Percentiles rank a stretch among this genome's conserved stretches.
These are phyloP conservation scores for Acanthurus leucopareius DNA, from an alignment of 2,797 vertebrate genomes.

Conservation along the genomic window DNA sequence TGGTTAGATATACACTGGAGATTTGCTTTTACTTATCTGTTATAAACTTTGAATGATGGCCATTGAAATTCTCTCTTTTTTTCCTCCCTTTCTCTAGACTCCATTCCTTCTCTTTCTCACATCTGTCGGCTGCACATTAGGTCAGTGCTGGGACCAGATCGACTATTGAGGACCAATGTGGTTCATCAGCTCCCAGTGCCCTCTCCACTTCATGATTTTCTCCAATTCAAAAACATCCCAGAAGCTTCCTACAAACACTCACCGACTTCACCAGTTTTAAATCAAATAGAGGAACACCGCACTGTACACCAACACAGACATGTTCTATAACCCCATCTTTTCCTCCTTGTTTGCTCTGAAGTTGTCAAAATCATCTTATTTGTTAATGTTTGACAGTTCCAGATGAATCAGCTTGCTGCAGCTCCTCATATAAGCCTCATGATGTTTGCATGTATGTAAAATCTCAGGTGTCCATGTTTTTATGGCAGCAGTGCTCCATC, in stretches of 20 bases:
- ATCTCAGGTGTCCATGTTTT: neutral
- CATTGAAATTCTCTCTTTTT: constrained; percentile 2
- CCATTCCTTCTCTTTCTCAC: constrained; percentile 76
- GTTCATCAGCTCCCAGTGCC: constrained; percentile 81
- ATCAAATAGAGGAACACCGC: neutral
- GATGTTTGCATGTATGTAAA: neutral
- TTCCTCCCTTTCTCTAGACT: constrained; percentile 59
- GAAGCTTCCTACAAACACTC: constrained; percentile 10
- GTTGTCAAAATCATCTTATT: neutral
- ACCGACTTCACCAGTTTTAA: neutral
- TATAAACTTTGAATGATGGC: too few species aligned
- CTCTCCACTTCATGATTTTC: constrained; percentile 68
- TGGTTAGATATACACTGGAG: neutral
- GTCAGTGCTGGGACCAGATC: constrained; percentile 68
- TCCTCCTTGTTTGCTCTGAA: neutral
- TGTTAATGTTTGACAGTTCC: neutral
- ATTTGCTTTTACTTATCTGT: neutral
- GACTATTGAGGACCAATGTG: constrained; percentile 67
- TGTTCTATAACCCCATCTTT: constrained; percentile 24
- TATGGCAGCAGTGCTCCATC: neutral
- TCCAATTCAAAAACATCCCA: constrained; percentile 77
- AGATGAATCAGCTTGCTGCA: neutral
- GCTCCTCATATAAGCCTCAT: neutral
- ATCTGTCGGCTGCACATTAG: constrained; percentile 81
- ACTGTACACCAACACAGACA: constrained; percentile 56